Percentiles rank a stretch among this genome's conserved stretches.
Conservation (phyloP, 1,140 invertebrate genomes). For the Drosophila parvula region DNA sequence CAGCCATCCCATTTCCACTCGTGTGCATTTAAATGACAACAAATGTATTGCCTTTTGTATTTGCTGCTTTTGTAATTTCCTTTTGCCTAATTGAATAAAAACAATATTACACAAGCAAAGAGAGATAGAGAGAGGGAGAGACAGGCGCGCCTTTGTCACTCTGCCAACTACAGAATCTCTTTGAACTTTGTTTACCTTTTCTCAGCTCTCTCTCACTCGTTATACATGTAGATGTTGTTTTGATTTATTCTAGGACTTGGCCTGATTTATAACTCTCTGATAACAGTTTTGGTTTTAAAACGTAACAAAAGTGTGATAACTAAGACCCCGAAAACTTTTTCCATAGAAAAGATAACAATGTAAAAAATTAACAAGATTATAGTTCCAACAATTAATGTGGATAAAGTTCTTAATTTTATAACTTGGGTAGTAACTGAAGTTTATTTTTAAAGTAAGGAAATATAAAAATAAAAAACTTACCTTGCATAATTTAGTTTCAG, state of each 20-base stretch:
- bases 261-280: slow-evolving; percentile 33
- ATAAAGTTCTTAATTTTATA: neutral
- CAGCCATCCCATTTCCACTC: slow-evolving; percentile 29
- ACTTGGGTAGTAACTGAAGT: neutral
- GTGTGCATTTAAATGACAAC: slow-evolving; percentile 55
- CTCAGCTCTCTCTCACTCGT: neutral
- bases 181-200: slow-evolving; percentile 50
- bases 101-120: slow-evolving; percentile 51
- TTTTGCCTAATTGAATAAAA: slow-evolving; percentile 61
- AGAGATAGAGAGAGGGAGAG: slow-evolving; percentile 10
- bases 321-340: neutral
- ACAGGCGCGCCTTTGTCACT: slow-evolving; percentile 19
- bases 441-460: neutral
- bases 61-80: slow-evolving; percentile 50
- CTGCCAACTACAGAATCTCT: slow-evolving; percentile 53
- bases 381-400: neutral
- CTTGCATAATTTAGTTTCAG: too few species aligned
- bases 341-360: neutral
- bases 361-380: neutral
- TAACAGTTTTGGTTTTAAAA: slow-evolving; percentile 1
- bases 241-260: slow-evolving; percentile 18
- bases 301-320: slow-evolving; percentile 14
- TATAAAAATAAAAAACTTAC: neutral
- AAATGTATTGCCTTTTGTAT: slow-evolving; percentile 41
- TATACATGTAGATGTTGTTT: slow-evolving; percentile 2